A percentile compares a stretch with the other conserved stretches of the same genome.
Evolutionary conservation across 2,797 vertebrate species (phyloP).

Genomic region (Lacerta bilineata): DNA sequence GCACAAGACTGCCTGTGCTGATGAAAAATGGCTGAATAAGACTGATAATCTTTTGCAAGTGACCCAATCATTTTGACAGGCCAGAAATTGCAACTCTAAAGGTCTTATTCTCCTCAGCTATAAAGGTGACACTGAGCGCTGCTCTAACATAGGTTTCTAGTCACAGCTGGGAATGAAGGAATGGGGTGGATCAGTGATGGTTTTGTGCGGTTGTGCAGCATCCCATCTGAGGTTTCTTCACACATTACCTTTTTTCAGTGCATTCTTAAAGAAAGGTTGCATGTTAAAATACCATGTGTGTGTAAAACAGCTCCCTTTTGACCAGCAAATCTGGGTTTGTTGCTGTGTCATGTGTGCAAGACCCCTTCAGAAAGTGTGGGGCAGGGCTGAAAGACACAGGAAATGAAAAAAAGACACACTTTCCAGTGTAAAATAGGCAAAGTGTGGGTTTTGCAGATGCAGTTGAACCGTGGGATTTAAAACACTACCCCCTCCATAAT

Average conservation of each 20-base stretch:
- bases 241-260: not conserved
- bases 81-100: slow-evolving; percentile 18
- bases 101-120: not conserved
- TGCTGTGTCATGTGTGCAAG: not conserved
- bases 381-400: not conserved
- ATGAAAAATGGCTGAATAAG: not conserved
- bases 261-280: not conserved
- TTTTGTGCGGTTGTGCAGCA: not conserved
- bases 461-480: not conserved
- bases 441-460: not conserved
- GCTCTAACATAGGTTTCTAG: not conserved
- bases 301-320: not conserved
- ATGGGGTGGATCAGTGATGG: not conserved
- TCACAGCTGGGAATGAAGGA: not conserved
- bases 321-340: not conserved
- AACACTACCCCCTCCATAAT: not conserved
- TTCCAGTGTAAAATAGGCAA: not conserved
- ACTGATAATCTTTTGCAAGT: not conserved
- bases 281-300: not conserved
- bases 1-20: not conserved
- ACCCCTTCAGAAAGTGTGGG: not conserved
- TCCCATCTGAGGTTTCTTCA: not conserved
- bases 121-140: not conserved
- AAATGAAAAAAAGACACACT: not conserved
- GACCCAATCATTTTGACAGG: not conserved